Evolutionary conservation across 2,888 invertebrate genomes (phyloP).

Genomic region (Unio pictorum): DNA sequence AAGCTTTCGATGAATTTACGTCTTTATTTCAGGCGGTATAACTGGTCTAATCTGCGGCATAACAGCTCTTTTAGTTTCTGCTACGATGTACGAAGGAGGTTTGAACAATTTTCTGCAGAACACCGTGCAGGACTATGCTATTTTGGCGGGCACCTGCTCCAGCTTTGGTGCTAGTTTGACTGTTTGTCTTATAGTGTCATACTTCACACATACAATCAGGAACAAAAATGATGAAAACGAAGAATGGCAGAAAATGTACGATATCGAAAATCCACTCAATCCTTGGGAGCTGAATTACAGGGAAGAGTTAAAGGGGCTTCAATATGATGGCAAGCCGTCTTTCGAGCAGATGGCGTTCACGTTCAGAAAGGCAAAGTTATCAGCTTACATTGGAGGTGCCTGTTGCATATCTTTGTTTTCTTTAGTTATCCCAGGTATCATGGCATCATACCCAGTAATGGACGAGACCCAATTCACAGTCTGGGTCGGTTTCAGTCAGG

Average conservation of each 20-base stretch:
- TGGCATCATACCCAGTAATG: constrained; percentile 61
- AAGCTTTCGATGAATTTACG: neutral
- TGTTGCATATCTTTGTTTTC: constrained; percentile 54
- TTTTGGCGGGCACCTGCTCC: constrained; percentile 58
- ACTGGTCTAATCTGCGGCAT: constrained; percentile 53
- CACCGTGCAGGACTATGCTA: constrained; percentile 61
- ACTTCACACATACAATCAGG: constrained; percentile 53
- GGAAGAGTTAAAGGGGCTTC: constrained; percentile 56
- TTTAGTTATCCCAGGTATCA: constrained; percentile 58
- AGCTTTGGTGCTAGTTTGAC: constrained; percentile 57
- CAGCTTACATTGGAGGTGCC: constrained; percentile 57
- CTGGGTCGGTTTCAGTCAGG: constrained; percentile 61
- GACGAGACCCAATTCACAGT: constrained; percentile 54
- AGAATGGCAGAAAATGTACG: constrained; percentile 65
- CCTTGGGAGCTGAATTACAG: constrained; percentile 63
- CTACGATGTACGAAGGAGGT: constrained; percentile 56
- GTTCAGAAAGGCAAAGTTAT: constrained; percentile 54
- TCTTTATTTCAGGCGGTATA: constrained; percentile 48
- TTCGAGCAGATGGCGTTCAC: constrained; percentile 60
- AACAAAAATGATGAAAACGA: constrained; percentile 43
- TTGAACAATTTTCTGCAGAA: constrained; percentile 53
- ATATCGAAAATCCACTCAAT: constrained; percentile 63
- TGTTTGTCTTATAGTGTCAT: constrained; percentile 53
- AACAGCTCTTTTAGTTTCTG: constrained; percentile 51
- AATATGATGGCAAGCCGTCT: constrained; percentile 57